Conservation (phyloP, 2,113 vertebrate genomes). For the Origma solitaria region DNA sequence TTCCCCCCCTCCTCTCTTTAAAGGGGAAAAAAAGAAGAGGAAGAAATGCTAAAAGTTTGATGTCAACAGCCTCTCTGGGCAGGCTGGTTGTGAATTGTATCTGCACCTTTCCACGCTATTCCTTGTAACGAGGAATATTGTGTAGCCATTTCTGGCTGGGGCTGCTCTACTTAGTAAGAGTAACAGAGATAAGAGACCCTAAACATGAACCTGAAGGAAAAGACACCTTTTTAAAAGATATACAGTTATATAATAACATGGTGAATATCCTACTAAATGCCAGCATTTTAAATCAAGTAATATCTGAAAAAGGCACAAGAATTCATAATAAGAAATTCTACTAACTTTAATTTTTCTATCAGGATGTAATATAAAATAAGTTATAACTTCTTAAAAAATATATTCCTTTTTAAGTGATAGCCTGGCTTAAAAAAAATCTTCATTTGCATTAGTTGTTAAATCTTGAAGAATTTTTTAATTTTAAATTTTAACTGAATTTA, state of each 20-base stretch:
- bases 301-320: neutral
- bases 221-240: neutral
- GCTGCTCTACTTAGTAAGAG: neutral
- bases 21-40: neutral
- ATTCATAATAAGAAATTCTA: neutral
- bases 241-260: neutral
- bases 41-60: neutral
- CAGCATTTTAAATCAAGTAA: neutral
- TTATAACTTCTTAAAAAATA: neutral
- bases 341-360: neutral
- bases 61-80: neutral
- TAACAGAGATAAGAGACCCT: neutral
- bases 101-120: accelerated
- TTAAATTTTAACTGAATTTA: neutral
- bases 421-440: neutral
- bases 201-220: neutral
- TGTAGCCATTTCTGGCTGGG: neutral
- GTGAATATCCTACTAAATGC: neutral
- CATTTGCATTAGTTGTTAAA: neutral
- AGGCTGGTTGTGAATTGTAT: neutral
- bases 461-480: neutral
- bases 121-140: neutral
- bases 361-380: neutral
- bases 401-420: neutral
- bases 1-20: neutral